phyloP scores from a whole-genome alignment of 2,797 vertebrate genomes.

The Avahi laniger region DNA sequence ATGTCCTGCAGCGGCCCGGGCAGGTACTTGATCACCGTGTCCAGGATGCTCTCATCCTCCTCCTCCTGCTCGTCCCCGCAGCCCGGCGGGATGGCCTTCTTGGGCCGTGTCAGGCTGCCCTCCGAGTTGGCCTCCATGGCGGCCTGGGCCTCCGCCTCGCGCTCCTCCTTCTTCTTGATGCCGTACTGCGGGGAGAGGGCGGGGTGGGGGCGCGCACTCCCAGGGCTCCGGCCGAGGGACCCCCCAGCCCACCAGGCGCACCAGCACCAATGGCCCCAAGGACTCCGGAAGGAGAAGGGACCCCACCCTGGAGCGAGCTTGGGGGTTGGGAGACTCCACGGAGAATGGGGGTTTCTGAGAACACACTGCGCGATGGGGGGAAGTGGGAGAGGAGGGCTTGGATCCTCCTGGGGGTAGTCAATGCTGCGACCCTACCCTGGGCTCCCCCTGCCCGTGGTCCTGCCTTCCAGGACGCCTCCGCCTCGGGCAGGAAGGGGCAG shows the following conservation, averaged over 20 bases:
- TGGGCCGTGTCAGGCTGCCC: constrained; percentile 96
- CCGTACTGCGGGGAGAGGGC: constrained; percentile 86
- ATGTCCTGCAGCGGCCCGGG: constrained; percentile 98
- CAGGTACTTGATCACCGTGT: constrained; percentile 99
- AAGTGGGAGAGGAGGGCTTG: neutral
- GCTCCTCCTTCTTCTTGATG: constrained; percentile 98
- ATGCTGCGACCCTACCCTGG: neutral
- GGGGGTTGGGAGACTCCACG: neutral
- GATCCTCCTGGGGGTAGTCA: neutral
- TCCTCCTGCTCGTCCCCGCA: constrained; percentile 97
- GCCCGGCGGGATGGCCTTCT: constrained; percentile 96
- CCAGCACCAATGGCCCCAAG: neutral
- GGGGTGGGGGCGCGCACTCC: neutral
- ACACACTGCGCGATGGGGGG: neutral
- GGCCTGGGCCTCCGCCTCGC: constrained; percentile 96
- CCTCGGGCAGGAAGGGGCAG: too few relatives aligned
- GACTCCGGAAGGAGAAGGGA: neutral
- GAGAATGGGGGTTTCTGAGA: neutral
- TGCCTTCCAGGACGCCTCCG: neutral
- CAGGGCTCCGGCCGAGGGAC: neutral
- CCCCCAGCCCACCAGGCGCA: neutral
- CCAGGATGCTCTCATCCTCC: constrained; percentile 95
- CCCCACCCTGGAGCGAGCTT: fast-evolving
- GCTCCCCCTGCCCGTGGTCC: neutral
- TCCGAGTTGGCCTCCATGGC: constrained; percentile 96